phyloP scores from a whole-genome alignment of 2,888 invertebrate species.

The Cephus nigrinus region DNA sequence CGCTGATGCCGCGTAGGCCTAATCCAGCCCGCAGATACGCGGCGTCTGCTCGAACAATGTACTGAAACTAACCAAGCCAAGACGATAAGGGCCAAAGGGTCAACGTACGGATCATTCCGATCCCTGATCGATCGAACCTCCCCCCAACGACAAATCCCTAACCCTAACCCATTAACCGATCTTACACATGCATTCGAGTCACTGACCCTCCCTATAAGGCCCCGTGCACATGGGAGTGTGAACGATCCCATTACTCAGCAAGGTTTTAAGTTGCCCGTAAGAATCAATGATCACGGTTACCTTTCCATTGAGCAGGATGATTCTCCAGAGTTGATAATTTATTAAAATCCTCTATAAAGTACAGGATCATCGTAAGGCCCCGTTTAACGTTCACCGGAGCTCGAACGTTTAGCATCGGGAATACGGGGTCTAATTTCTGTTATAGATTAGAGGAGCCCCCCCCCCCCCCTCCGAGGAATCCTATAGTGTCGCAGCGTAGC shows the following conservation, averaged over 20 bases:
- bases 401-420: background rate
- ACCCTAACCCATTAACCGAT: slow-evolving; percentile 7
- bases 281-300: background rate
- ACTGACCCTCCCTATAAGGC: background rate
- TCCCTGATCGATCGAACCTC: background rate
- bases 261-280: background rate
- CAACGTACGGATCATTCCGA: slow-evolving; percentile 1
- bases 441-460: background rate
- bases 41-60: background rate
- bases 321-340: background rate
- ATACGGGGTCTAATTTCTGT: background rate
- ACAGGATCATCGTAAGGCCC: background rate
- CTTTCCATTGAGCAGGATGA: background rate
- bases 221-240: background rate
- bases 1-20: background rate
- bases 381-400: background rate
- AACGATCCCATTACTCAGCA: slow-evolving; percentile 9
- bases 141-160: background rate
- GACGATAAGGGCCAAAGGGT: background rate
- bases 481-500: background rate
- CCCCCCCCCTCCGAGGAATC: background rate
- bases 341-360: background rate
- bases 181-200: background rate
- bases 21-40: slow-evolving; percentile 2
- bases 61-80: background rate